phyloP scores from a whole-genome alignment of 2,113 vertebrate species.

The Gambusia affinis region DNA sequence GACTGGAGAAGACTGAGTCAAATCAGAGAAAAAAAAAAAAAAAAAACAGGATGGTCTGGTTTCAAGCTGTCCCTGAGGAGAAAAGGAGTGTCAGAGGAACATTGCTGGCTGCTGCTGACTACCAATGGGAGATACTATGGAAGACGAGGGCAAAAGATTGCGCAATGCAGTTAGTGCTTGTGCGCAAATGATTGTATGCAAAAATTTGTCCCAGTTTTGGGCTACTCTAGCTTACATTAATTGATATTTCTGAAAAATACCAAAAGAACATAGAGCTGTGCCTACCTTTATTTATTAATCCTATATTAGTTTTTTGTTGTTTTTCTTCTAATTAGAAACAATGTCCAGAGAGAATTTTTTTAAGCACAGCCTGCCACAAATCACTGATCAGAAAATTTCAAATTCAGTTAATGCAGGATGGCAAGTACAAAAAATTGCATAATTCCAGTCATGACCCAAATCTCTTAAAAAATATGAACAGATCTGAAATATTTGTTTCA shows the following conservation, averaged over 20 bases:
- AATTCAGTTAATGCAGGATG: not conserved
- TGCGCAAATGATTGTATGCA: constrained; percentile 14
- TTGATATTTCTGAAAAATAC: not conserved
- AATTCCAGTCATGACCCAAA: no score
- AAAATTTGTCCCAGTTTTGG: constrained; percentile 21
- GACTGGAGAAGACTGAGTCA: constrained; percentile 22
- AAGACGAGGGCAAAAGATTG: constrained; percentile 54
- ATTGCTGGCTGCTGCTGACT: constrained; percentile 34
- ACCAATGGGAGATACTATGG: constrained; percentile 63
- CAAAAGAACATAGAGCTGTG: not conserved
- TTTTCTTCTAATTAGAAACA: not conserved
- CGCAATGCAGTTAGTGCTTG: constrained; percentile 15
- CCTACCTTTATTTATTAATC: not conserved
- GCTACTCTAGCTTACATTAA: constrained; percentile 15
- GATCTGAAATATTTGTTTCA: no score
- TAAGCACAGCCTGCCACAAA: not conserved
- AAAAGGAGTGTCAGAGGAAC: constrained; percentile 63
- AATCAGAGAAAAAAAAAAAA: constrained; percentile 1
- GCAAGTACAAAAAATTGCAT: no score
- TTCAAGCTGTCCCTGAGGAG: constrained; percentile 69
- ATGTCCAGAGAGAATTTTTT: not conserved
- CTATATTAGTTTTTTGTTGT: no score
- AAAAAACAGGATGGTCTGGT: constrained; percentile 72
- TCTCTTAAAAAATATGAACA: no score
- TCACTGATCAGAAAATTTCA: not conserved